Evolutionary conservation across 2,888 invertebrate species (phyloP).

Genomic region (Enchytraeus crypticus): DNA sequence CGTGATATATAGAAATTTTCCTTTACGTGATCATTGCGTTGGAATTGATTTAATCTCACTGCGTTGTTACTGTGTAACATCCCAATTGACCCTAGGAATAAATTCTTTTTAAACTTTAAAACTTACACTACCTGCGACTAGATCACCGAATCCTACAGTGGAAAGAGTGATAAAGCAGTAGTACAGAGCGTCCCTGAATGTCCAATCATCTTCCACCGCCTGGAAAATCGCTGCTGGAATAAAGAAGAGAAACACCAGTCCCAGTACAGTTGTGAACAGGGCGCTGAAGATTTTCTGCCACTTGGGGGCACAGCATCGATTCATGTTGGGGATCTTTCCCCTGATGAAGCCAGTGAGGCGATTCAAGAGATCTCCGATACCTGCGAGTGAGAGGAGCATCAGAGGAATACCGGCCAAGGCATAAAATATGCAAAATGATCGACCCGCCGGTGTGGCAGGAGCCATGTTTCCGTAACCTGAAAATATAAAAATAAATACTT

Average conservation of each 20-base stretch:
- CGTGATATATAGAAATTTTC: too few species aligned
- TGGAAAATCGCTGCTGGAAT: not conserved
- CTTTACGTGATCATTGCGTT: not conserved
- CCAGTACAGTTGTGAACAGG: not conserved
- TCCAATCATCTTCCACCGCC: constrained; percentile 69
- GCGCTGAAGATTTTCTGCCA: not conserved
- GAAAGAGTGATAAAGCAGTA: constrained; percentile 98
- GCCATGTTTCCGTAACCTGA: not conserved
- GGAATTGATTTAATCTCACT: not conserved
- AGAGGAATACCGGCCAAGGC: not conserved
- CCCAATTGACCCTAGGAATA: not conserved
- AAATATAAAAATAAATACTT: too few species aligned
- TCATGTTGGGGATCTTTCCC: not conserved
- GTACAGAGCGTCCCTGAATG: constrained; percentile 76
- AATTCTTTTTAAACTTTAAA: not conserved
- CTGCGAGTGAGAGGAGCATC: not conserved
- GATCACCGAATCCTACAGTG: constrained; percentile 95
- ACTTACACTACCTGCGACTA: constrained; percentile 63
- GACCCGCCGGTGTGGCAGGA: not conserved
- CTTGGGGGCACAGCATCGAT: not conserved
- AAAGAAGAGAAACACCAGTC: not conserved
- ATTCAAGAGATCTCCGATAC: not conserved
- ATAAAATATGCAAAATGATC: not conserved
- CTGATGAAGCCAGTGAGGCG: not conserved
- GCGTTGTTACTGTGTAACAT: not conserved